Base-by-base conservation (phyloP, 2,888 invertebrate genomes). In the Siphonodentalium dalli region DNA sequence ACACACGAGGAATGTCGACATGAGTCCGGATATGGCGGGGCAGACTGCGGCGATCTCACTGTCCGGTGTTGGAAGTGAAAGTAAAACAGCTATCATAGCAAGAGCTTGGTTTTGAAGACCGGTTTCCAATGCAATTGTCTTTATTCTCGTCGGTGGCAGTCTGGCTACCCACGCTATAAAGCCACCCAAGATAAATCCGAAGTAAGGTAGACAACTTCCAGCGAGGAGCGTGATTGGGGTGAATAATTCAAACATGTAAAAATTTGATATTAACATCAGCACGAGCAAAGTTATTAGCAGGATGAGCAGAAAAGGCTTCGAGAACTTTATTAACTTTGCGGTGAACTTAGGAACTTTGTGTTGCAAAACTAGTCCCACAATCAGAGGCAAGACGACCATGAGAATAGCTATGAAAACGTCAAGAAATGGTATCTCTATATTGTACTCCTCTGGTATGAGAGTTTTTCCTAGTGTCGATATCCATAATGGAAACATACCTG, bases 71-170 rank as follows among this genome's bases (percentile, higher is more conserved):
- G 87, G 87, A 53, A 96, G 84, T 3, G 91, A 88, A 74, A 92
- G 88, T 51, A 90, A 84, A 47, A 96, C 83, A 67, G 96, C 84
- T 80, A 95, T 92, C 71, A 96, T 94, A 0, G 94, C 87, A 61
- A 96, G 88, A 37, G 93, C 94, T 0, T 94, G 93, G 83, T 96
- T 96, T 83, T 95, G 94, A 47, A 95, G 88, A 44, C 95, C 79
- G 0, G 82, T 82, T 61, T 96, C 96, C 42, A 96, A 89, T 41
- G 92, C 89, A 71, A 96, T 93, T 5, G 96, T 92, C 48, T 74
- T 72, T 2, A 77, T 54, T 5, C 69, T 62, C 28, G 57, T 53
- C 68, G 69, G 71, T 4, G 68, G 65, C 52, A 73, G 75, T 20
- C 72, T 56, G 21, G 52, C 59, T 23, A 77, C 41, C 5, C 68